Conservation (phyloP, 1,140 invertebrate genomes). For the Tetragonula clypearis region DNA sequence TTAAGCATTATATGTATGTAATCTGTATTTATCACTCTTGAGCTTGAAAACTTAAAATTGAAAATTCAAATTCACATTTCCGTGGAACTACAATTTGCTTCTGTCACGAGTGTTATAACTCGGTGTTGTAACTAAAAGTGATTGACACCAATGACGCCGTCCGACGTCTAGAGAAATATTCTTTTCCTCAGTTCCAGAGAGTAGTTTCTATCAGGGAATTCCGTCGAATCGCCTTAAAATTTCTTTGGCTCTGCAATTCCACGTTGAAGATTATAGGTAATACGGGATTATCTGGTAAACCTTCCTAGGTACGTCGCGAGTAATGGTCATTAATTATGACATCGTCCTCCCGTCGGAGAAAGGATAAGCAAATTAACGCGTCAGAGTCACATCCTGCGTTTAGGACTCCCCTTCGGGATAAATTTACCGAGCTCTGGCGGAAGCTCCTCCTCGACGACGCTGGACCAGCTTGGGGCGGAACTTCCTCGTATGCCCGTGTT, state of each 20-base stretch:
- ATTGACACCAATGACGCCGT: too few species aligned
- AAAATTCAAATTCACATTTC: too few species aligned
- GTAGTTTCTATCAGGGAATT: neutral
- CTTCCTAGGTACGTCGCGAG: neutral
- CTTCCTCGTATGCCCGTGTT: conserved; percentile 41
- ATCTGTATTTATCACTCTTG: too few species aligned
- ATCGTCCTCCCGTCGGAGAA: neutral
- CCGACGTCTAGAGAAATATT: neutral
- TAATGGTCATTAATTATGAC: conserved; percentile 3
- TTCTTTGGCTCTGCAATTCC: neutral
- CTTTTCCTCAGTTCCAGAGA: neutral
- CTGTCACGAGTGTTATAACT: too few species aligned
- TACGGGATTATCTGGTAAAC: neutral
- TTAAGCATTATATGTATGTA: too few species aligned
- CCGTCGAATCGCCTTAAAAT: neutral
- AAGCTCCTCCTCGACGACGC: conserved; percentile 19
- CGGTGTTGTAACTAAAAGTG: too few species aligned
- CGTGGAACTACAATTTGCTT: too few species aligned
- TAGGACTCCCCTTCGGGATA: conserved; percentile 8
- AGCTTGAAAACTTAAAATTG: too few species aligned
- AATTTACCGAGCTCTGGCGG: conserved; percentile 55
- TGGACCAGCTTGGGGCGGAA: conserved; percentile 60
- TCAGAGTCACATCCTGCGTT: neutral
- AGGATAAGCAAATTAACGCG: conserved; percentile 36
- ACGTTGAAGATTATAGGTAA: neutral